These are phyloP conservation scores for Aphidoletes aphidimyza DNA, from an alignment of 2,888 invertebrate species.

Conservation along the genomic window DNA sequence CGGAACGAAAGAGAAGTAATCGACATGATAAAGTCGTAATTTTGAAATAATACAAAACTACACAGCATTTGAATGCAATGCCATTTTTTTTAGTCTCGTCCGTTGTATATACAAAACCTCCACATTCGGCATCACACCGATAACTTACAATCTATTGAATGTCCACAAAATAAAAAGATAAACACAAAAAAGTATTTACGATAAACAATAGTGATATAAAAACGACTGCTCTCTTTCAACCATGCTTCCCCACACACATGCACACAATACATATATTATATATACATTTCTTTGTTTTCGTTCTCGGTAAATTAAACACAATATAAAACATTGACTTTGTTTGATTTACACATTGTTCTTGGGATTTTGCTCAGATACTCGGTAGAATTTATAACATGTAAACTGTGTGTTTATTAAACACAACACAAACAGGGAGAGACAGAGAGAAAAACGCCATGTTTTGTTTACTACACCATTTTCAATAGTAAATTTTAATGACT, in stretches of 20 bases:
- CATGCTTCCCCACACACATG: too few relatives aligned
- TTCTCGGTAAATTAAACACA: not conserved
- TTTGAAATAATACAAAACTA: not conserved
- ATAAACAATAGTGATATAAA: not conserved
- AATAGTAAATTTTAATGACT: not conserved
- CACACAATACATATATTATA: too few relatives aligned
- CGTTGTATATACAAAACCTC: not conserved
- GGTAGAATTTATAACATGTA: not conserved
- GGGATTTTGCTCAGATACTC: not conserved
- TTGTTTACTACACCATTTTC: not conserved
- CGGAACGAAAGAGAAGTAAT: not conserved
- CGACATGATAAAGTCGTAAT: conserved; percentile 9
- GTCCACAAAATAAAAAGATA: not conserved
- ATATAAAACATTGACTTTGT: not conserved
- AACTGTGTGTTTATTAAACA: too few relatives aligned
- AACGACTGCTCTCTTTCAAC: not conserved
- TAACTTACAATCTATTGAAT: too few relatives aligned
- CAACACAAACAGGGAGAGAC: too few relatives aligned
- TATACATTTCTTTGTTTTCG: not conserved
- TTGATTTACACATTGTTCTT: not conserved
- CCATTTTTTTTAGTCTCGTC: not conserved
- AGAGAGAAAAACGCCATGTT: not conserved
- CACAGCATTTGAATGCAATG: too few relatives aligned
- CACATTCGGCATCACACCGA: not conserved
- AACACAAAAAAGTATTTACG: not conserved